Base-by-base conservation (phyloP, 92 coral and sea anemone species). In the Phenganax subtilis region DNA sequence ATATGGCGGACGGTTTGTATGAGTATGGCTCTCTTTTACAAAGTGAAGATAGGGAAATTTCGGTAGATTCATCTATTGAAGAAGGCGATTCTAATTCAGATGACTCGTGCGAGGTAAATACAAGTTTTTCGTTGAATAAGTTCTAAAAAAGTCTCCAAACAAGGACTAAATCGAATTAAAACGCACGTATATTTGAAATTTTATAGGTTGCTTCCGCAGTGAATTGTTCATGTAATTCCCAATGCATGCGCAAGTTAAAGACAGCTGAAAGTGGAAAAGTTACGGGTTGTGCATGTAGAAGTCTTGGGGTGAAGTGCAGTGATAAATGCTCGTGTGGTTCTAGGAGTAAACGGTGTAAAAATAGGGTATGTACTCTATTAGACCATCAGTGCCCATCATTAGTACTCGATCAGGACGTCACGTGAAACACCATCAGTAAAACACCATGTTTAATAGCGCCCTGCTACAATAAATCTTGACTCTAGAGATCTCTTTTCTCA, bases 191-290 rank as follows among this genome's bases (percentile, higher is more conserved):
- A 2, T 57, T 57, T 15, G 60, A 57, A 10, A 57, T 57, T 57
- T 57, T 57, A 57, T 10, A 57, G 60, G 71, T 11, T 65, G 71
- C 47, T 65, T 2, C 71, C 29, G 71, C 71, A 11, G 71, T 65
- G 71, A 65, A 2, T 20, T 65, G 71, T 65, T 20, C 71, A 20
- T 65, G 27, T 17, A 65, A 65, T 1, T 65, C 71, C 27, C 71
- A 65, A 65, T 65, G 71, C 27, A 65, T 65, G 71, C 27, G 71
- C 71, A 65, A 65, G 71, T 27, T 65, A 65, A 65, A 65, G 71
- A 65, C 71, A 65, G 29, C 2, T 30, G 71, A 14, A 65, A 11
- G 71, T 65, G 71, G 71, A 11, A 65, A 65, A 65, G 71, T 65
- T 20, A 65, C 27, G 71, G 0, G 71, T 65, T 65, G 71, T 65